A percentile compares a stretch with the other conserved stretches of the same genome.
Evolutionary conservation across 1,140 invertebrate species (phyloP).

Genomic region (Agrilus planipennis): DNA sequence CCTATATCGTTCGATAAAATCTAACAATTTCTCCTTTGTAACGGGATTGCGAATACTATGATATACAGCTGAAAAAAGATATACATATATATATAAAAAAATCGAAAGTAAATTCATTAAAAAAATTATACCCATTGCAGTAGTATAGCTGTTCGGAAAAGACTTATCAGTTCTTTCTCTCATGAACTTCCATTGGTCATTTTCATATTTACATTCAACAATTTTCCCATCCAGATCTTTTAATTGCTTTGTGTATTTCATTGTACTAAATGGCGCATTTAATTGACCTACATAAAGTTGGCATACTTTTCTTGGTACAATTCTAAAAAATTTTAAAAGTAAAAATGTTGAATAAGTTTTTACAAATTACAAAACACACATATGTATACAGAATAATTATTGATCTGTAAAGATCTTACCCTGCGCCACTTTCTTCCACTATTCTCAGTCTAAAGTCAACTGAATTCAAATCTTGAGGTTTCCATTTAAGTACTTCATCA

Average conservation of each 20-base stretch:
- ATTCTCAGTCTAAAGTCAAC: conserved; percentile 92
- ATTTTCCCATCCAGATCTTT: conserved; percentile 85
- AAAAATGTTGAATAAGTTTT: not conserved
- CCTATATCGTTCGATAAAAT: conserved; percentile 54
- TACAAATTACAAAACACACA: conserved; percentile 1
- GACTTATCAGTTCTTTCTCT: conserved; percentile 94
- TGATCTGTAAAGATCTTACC: conserved; percentile 45
- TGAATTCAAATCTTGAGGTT: conserved; percentile 85
- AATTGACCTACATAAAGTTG: conserved; percentile 68
- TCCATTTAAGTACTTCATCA: conserved; percentile 92
- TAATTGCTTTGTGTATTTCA: conserved; percentile 67
- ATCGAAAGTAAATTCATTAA: not conserved
- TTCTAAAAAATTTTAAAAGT: conserved; percentile 47
- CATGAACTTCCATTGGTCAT: conserved; percentile 85
- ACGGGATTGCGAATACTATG: conserved; percentile 65
- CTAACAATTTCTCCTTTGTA: conserved; percentile 64
- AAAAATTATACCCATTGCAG: conserved; percentile 58
- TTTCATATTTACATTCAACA: conserved; percentile 82
- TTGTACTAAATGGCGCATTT: conserved; percentile 49
- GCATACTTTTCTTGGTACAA: conserved; percentile 62
- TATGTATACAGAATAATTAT: no score
- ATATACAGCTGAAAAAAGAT: conserved; percentile 47
- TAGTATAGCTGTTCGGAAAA: conserved; percentile 80
- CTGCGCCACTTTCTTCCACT: conserved; percentile 52
- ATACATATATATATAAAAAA: conserved; percentile 10